Base-by-base conservation (phyloP, 2,888 invertebrate species). In the Teinopalpus imperialis region DNA sequence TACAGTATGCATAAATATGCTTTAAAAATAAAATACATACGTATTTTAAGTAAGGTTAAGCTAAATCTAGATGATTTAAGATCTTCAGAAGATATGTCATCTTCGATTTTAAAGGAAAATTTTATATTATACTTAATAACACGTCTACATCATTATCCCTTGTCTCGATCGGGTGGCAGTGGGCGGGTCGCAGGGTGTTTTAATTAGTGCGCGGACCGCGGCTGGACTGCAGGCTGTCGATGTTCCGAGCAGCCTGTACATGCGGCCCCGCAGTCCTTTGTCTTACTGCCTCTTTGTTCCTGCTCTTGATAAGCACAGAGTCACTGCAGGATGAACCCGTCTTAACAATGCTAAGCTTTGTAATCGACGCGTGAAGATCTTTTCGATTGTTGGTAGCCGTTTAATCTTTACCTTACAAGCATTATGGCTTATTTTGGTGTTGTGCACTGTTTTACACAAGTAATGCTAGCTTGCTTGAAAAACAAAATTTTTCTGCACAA, bases 121-220 rank as follows among this genome's bases (percentile, higher is more conserved):
- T 20, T 21, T 20, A 32, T 5, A 2, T 39, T 24, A 3, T 32
- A 12, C 42, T 6, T 35, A 23, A 5, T 5, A 1, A 6, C 20
- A n/a, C 6, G 1, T 47, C 31, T 47, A 20, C 9, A 9, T 14
- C 13, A 31, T 5, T 36, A 7, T 13, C 29, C 53, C 48, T 51
- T 41, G 53, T 52, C 9, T 10, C 43, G 26, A 55, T 53, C 51
- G 54, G 54, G 57, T 32, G 52, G 44, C 36, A 34, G 53, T 44
- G 45, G 62, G 52, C 60, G 59, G 62, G 55, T 66, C 50, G 53
- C 65, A 68, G 76, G 77, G 73, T 57, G 80, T 76, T 82, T 83
- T 85, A 85, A 85, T 85, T 85, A 85, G 85, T 80, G 69, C 79
- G 74, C 80, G 81, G 75, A 73, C 73, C 71, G 77, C 78, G 74